A percentile compares a stretch with the other conserved stretches of the same genome.
These are phyloP conservation scores for Gymnogyps californianus DNA, from an alignment of 2,113 vertebrate species.

Conservation along the genomic window DNA sequence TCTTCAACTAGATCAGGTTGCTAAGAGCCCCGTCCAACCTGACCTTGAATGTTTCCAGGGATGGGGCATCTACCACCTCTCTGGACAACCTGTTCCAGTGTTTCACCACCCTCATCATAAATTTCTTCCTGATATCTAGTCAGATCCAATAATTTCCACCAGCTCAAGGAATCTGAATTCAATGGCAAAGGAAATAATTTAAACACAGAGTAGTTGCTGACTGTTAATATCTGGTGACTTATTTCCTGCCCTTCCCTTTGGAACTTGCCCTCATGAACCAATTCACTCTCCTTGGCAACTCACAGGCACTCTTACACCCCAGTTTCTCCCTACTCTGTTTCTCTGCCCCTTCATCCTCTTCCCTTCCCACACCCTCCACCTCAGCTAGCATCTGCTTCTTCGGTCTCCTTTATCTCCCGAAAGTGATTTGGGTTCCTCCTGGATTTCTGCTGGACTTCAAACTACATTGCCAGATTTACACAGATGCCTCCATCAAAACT, in stretches of 20 bases:
- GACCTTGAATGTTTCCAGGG: too few relatives aligned
- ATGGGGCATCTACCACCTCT: too few relatives aligned
- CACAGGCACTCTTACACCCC: not conserved
- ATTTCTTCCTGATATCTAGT: not conserved
- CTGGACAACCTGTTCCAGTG: too few relatives aligned
- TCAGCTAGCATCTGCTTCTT: not conserved
- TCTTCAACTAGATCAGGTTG: too few relatives aligned
- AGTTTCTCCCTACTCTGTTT: not conserved
- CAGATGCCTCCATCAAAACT: not conserved
- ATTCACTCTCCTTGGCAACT: not conserved
- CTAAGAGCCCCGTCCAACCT: too few relatives aligned
- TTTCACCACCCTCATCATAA: not conserved
- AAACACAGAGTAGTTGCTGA: not conserved
- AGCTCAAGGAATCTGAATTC: not conserved
- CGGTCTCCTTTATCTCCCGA: not conserved
- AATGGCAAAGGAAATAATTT: not conserved
- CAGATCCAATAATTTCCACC: not conserved
- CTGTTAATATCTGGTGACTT: not conserved
- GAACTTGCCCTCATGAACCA: not conserved
- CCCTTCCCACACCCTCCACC: not conserved
- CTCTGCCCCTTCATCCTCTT: not conserved
- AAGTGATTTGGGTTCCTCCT: not conserved
- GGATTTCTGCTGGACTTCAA: not conserved
- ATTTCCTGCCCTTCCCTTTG: not conserved
- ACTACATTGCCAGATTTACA: not conserved